Evolutionary conservation across 2,113 vertebrate species (phyloP), one percentile per base, ranked within the genome.

Genomic region (Leucosticte australis): DNA sequence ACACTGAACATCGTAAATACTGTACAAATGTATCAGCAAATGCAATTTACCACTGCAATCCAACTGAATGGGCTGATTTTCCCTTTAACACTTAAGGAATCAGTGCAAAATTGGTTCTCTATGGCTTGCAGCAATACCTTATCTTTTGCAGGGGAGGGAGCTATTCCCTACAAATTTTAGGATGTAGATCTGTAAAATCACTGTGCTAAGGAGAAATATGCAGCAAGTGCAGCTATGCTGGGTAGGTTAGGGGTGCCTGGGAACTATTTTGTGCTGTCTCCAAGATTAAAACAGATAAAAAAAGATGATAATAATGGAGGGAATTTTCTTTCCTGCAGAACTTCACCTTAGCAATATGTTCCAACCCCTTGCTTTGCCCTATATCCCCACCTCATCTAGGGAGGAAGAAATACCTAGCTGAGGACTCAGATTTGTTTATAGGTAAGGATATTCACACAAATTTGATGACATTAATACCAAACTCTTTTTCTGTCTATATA

Each of bases 101-200:
- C 26, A 3, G 30, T 67, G 4, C 18, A n/a, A 59, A 31, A 70
- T 24, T 67, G 24, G 23, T 56, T 15, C 8, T 49, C 11, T 7
- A 1, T 22, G 33, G 21, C 55, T 87, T 71, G 65, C 49, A 71
- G 96, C 62, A 96, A 65, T 97, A n/a, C 86, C 81, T 65, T 28
- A 22, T 22, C 2, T 47, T 71, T 73, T 70, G 76, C 97, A 97
- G 95, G 35, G 7, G 96, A 96, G 95, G 96, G 96, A 94, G 94
- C 97, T 90, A 39, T 97, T 97, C 57, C 88, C 96, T 83, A 53
- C 53, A 26, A 42, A 89, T 94, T 95, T 82, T 69, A 82, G 42
- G 42, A 83, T 35, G 44, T 6, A 68, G 49, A 49, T 37, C 31
- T 56, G 24, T 67, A 74, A 94, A 91, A 77, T 28, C 78, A 21